phyloP scores from a whole-genome alignment of 2,888 invertebrate genomes.

The Agrenia bidenticulata region DNA sequence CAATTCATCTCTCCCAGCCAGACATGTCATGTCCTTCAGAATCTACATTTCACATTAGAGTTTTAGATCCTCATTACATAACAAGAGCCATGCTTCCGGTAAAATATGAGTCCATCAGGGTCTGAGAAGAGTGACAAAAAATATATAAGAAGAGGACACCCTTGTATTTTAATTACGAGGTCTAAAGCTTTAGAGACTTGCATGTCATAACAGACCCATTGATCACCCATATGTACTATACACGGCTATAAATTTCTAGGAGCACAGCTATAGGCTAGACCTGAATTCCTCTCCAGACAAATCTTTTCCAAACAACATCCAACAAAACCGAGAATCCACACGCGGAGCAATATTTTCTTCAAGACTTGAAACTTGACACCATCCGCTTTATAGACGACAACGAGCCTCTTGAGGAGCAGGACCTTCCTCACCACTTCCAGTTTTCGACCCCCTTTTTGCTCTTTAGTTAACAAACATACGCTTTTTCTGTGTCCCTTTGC shows the following conservation, averaged over 20 bases:
- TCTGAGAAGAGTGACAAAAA: neutral
- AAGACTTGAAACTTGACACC: slow-evolving; percentile 32
- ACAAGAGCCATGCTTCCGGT: neutral
- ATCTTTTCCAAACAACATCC: slow-evolving; percentile 8
- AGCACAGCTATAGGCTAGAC: neutral
- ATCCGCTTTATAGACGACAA: slow-evolving; percentile 22
- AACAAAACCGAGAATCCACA: slow-evolving; percentile 10
- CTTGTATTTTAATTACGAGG: slow-evolving; percentile 30
- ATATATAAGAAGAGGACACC: slow-evolving; percentile 24
- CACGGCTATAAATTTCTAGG: neutral
- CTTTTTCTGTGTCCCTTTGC: neutral
- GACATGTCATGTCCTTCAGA: no score
- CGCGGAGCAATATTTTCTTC: slow-evolving; percentile 33
- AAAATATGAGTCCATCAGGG: neutral
- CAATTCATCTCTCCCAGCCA: no score
- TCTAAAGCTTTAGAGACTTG: slow-evolving; percentile 42
- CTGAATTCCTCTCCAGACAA: neutral
- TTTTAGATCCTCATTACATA: no score
- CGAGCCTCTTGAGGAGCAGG: slow-evolving; percentile 7
- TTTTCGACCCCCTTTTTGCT: neutral
- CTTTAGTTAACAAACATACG: slow-evolving; percentile 5
- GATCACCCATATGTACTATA: slow-evolving; percentile 30
- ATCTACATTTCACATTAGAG: no score
- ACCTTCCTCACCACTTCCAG: slow-evolving; percentile 14
- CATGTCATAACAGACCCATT: slow-evolving; percentile 48